Evolutionary conservation across 2,888 invertebrate genomes (phyloP), one percentile per base, ranked within the genome.

Genomic region (Sinohyriopsis cumingii): DNA sequence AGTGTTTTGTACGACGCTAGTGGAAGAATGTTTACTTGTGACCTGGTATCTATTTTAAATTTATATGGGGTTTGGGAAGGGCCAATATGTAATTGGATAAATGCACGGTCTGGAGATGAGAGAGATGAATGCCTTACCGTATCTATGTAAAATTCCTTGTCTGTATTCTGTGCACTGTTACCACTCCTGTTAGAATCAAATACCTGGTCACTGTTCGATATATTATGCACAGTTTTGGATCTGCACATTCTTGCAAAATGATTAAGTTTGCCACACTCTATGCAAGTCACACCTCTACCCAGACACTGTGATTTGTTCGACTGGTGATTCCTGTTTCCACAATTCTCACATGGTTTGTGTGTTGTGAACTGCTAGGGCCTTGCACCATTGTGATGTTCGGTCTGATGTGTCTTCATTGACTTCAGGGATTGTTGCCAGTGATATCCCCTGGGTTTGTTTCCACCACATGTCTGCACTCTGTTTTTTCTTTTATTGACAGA

Each of bases 221-320:
- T 33, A 45, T 60, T 45, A 53, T 61, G 20, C 60, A 24, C 33
- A 59, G 12, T 28, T 33, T 28, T 63, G 19, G 63, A 57, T 24
- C 63, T 54, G 59, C 68, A 63, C 22, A 54, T 3, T 59, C 22
- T 63, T 18, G 57, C 63, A 56, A 68, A 68, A 64, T 68, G 68
- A 57, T 68, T 68, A 22, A 45, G 25, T 45, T 63, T 68, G 59
- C 63, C 53, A 25, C 63, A 68, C 22, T 60, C 4, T 20, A 9
- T 24, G 28, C 67, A 67, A 53, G 22, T 25, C 53, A 60, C 54
- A 22, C 68, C 68, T 53, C 19, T 12, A 57, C 63, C 57, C 1
- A 54, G 68, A 63, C 59, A 59, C 5, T 55, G 24, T 28, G 59
- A 45, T 28, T 25, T 25, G 19, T 28, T 45, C 28, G 5, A 28